Base-by-base conservation (phyloP, 2,888 invertebrate species). In the Melieria omissa region DNA sequence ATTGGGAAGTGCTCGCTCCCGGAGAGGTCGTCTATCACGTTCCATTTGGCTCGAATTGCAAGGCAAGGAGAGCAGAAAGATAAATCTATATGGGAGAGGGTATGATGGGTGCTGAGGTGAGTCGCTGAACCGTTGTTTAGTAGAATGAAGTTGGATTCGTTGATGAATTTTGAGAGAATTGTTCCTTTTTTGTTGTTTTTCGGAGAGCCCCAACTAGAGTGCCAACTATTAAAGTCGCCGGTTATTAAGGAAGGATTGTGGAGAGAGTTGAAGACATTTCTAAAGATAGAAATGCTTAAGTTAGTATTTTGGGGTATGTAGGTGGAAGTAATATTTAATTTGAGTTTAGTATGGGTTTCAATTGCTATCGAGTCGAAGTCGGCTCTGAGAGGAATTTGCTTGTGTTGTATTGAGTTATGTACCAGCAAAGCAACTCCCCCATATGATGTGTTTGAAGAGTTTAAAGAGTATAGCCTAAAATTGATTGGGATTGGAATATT, bases 41-140 rank as follows among this genome's bases (percentile, higher is more conserved):
- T 46, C 65, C 69, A 71, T 29, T 65, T 10, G 10, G 29, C 41
- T 8, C 57, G n/a, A 7, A 42, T 42, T 55, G 55, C 65, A 12
- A 73, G 7, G 8, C 16, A 4, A 4, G 72, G 42, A 7, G 72
- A 71, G 58, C 71, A 68, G 10, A 74, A 74, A 1, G 75, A 65
- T 10, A 76, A 7, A 14, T 77, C 73, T 1, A 77, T 71, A 49
- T 77, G 57, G 1, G 74, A 72, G n/a, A 75, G 69, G 8, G 74
- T 72, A 8, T 74, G 72, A 9, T 74, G 75, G 16, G 74, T 73
- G 44, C 61, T 72, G 3, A 75, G 57, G 55, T 75, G 76, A 5
- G 70, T 74, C 5, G 75, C 70, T 45, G 68, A 71, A 4, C 63
- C 52, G 44, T 71, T 61, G 58, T 73, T 74, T 4, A 71, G 12